Conservation (phyloP, 2,113 vertebrate genomes). For the Percopsis transmontana region DNA sequence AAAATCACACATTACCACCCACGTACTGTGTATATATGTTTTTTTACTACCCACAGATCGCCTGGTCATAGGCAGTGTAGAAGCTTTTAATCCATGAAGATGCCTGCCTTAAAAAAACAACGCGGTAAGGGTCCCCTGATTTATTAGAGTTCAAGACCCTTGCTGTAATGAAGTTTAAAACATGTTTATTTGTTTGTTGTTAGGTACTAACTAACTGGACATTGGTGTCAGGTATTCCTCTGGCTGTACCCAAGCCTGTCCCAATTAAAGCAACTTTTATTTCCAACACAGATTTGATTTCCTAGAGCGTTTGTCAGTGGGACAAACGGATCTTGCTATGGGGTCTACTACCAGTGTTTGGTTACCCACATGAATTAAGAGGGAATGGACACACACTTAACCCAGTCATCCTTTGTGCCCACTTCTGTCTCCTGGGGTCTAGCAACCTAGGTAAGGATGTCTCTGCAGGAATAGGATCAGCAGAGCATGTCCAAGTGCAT, state of each 20-base stretch:
- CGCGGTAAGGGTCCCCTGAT: too few species aligned
- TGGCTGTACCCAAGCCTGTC: slow-evolving; percentile 35
- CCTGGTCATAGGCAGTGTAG: too few species aligned
- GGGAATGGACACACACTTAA: slow-evolving; percentile 67
- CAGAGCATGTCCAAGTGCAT: slow-evolving; percentile 6
- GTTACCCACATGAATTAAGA: slow-evolving; percentile 60
- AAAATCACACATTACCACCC: too few species aligned
- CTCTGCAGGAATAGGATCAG: slow-evolving; percentile 1
- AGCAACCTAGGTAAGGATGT: background rate
- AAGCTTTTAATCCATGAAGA: too few species aligned
- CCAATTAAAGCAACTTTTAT: slow-evolving; percentile 48
- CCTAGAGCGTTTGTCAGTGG: slow-evolving; percentile 63
- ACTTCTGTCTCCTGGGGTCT: background rate
- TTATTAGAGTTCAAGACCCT: too few species aligned
- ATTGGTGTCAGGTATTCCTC: slow-evolving; percentile 42
- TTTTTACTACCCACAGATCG: too few species aligned
- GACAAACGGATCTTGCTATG: slow-evolving; percentile 72
- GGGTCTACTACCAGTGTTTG: slow-evolving; percentile 71
- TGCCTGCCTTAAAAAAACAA: too few species aligned
- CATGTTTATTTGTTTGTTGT: slow-evolving; percentile 38
- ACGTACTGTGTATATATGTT: too few species aligned
- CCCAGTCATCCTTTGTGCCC: slow-evolving; percentile 57
- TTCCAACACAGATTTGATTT: slow-evolving; percentile 70
- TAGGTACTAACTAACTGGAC: slow-evolving; percentile 52
- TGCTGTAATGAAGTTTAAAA: background rate